Evolutionary conservation across 2,797 vertebrate species (phyloP).

Genomic region (Anolis apletophallus): DNA sequence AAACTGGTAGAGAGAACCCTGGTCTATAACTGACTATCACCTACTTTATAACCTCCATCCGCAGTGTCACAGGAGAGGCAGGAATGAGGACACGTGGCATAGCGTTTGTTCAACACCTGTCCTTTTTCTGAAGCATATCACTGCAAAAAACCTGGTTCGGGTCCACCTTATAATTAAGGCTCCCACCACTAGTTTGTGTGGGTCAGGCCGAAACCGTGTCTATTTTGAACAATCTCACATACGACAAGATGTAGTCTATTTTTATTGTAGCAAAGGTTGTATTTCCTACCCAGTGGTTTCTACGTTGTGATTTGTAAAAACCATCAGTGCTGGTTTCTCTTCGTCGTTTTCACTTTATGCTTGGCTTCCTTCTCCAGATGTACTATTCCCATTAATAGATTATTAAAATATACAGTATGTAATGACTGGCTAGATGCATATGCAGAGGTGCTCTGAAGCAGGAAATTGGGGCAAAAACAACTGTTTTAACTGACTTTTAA

Average conservation of each 20-base stretch:
- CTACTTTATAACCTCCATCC: neutral
- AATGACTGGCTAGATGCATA: neutral
- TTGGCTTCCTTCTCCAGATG: neutral
- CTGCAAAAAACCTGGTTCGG: neutral
- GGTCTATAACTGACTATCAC: neutral
- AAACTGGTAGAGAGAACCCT: neutral
- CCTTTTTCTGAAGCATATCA: neutral
- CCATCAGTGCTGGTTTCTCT: neutral
- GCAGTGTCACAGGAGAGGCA: no score
- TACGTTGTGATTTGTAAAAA: slow-evolving; percentile 1
- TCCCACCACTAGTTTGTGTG: neutral
- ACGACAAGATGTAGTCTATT: neutral
- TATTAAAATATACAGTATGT: slow-evolving; percentile 25
- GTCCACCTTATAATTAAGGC: neutral
- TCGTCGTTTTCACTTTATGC: neutral
- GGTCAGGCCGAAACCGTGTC: neutral
- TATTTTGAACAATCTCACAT: neutral
- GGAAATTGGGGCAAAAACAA: neutral
- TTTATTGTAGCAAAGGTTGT: neutral
- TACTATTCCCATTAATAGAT: neutral
- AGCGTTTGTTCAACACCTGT: neutral
- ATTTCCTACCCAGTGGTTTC: slow-evolving; percentile 3
- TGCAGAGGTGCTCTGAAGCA: neutral
- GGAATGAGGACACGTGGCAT: neutral
- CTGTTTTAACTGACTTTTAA: no score